These are phyloP conservation scores for Pluvialis apricaria DNA, from an alignment of 2,113 vertebrate genomes.

Conservation along the genomic window DNA sequence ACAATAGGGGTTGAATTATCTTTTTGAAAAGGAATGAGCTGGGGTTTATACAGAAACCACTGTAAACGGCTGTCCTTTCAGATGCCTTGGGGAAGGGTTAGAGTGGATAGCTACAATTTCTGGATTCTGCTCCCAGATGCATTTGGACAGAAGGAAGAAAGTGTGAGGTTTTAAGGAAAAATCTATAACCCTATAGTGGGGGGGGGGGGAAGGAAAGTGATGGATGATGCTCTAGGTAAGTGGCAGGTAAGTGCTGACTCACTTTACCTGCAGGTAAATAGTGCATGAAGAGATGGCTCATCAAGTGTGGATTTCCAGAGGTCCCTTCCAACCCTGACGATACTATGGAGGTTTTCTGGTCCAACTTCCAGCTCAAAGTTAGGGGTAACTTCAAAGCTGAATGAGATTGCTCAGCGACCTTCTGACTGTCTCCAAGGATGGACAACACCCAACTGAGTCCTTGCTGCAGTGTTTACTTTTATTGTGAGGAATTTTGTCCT, in stretches of 20 bases:
- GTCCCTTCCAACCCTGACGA: no score
- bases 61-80: background rate
- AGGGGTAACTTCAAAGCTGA: background rate
- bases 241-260: background rate
- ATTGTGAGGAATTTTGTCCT: background rate
- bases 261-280: background rate
- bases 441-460: background rate
- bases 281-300: background rate
- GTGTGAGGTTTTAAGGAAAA: background rate
- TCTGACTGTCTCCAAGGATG: background rate
- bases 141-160: background rate
- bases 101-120: background rate
- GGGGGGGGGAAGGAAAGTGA: background rate
- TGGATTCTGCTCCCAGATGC: background rate
- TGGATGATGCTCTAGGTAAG: background rate
- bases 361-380: background rate
- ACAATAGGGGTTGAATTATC: background rate
- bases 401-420: background rate
- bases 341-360: background rate
- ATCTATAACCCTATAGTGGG: background rate
- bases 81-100: background rate
- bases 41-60: conserved; percentile 29
- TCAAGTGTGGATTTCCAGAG: background rate
- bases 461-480: background rate
- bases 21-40: background rate